A percentile compares a stretch with the other conserved stretches of the same genome.
phyloP scores from a whole-genome alignment of 2,113 vertebrate genomes.

The Microcebus murinus region DNA sequence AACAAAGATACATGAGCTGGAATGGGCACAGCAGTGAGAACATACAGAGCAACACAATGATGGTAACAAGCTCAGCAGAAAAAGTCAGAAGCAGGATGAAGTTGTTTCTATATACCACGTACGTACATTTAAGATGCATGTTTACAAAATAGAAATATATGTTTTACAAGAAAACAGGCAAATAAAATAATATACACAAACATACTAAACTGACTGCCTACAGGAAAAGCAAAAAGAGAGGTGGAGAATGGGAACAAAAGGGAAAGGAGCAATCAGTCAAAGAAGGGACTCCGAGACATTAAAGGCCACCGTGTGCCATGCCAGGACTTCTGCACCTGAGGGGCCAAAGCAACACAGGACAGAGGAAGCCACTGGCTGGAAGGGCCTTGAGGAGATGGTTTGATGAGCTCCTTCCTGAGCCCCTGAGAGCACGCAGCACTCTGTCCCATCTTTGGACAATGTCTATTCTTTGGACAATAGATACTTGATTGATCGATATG shows the following conservation, averaged over 20 bases:
- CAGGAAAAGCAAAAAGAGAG: neutral
- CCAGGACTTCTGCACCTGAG: neutral
- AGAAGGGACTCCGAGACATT: neutral
- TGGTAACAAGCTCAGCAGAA: neutral
- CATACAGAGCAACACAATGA: neutral
- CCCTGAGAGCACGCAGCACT: fast-evolving
- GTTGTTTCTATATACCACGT: neutral
- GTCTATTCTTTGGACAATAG: neutral
- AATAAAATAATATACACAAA: neutral
- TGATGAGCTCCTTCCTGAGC: neutral
- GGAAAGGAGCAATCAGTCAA: neutral
- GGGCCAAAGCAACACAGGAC: neutral
- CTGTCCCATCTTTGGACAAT: neutral
- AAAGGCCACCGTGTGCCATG: fast-evolving
- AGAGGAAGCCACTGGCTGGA: neutral
- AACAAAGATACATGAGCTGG: neutral
- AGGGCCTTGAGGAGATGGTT: neutral
- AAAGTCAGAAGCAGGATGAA: neutral
- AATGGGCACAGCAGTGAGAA: neutral
- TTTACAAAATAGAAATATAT: neutral
- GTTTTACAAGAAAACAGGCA: neutral
- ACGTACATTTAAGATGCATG: neutral
- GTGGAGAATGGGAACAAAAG: neutral
- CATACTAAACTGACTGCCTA: neutral
- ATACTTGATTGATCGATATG: neutral